Conservation (phyloP, 53 echinoderm and acorn worm species). For the Henricia sp. region DNA sequence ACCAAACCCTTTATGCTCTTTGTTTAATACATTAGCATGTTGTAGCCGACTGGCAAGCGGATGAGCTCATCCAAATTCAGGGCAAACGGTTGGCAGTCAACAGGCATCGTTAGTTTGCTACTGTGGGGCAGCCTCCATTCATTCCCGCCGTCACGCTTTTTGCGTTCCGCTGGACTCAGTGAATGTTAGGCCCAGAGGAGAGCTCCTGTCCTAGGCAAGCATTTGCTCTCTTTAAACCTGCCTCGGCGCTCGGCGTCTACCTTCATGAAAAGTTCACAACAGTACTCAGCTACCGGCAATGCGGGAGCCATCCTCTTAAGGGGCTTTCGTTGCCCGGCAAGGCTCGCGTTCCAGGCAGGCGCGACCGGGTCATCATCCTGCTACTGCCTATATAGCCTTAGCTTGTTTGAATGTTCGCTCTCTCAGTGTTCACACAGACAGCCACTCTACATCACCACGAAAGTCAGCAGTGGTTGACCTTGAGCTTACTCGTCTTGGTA, state of each 20-base stretch:
- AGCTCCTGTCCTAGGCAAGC: slow-evolving; percentile 44
- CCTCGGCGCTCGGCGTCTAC: not conserved
- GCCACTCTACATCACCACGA: not conserved
- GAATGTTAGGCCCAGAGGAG: slow-evolving; percentile 4
- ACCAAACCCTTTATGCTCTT: too few relatives aligned
- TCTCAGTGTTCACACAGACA: not conserved
- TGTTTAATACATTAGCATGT: not conserved
- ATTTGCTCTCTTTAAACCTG: not conserved
- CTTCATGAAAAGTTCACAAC: not conserved
- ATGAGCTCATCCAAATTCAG: not conserved
- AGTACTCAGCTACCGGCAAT: slow-evolving; percentile 8
- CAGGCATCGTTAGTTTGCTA: not conserved
- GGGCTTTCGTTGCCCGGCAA: too few relatives aligned
- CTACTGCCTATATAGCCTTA: slow-evolving; percentile 25
- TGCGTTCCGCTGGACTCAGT: not conserved
- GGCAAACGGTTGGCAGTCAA: not conserved
- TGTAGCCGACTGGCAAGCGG: not conserved
- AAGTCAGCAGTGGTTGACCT: slow-evolving; percentile 26
- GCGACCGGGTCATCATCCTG: slow-evolving; percentile 9
- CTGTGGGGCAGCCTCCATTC: not conserved
- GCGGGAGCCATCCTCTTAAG: not conserved
- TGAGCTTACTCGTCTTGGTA: slow-evolving; percentile 29
- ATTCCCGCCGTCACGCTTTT: not conserved
- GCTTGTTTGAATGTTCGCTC: slow-evolving; percentile 27
- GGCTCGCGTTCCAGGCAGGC: slow-evolving; percentile 36